Evolutionary conservation across 2,113 vertebrate species (phyloP).

Genomic region (Tauraco erythrolophus): DNA sequence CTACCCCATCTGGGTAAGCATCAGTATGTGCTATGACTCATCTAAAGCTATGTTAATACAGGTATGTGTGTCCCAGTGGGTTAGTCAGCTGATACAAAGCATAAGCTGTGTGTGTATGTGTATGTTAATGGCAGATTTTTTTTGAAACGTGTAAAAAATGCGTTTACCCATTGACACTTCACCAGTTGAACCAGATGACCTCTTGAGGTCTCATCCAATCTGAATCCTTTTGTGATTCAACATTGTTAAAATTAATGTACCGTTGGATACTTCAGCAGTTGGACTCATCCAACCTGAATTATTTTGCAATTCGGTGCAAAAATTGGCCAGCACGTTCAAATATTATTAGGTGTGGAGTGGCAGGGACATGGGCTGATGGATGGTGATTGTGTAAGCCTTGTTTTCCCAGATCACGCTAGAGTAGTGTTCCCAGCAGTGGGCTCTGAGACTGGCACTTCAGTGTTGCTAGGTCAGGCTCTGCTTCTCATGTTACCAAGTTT

Average conservation of each 20-base stretch:
- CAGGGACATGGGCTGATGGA: background rate
- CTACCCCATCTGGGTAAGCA: background rate
- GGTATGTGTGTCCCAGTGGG: background rate
- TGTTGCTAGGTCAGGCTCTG: background rate
- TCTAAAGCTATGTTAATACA: background rate
- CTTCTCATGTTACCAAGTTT: background rate
- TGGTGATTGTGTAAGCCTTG: background rate
- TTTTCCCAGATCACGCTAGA: background rate
- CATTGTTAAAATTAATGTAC: background rate
- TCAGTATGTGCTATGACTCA: background rate
- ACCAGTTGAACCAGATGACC: background rate
- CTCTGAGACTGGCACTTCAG: background rate
- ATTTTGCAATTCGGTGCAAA: background rate
- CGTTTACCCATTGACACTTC: background rate
- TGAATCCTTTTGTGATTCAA: background rate
- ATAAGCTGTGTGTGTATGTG: background rate
- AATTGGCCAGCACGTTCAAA: background rate
- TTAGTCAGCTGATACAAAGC: background rate
- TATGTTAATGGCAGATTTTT: background rate
- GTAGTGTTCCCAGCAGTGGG: background rate
- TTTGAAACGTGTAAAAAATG: background rate
- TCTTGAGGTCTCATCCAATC: background rate
- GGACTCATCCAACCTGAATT: background rate
- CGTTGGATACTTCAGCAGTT: background rate
- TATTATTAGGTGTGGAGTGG: background rate